Base-by-base conservation (phyloP, 2,888 invertebrate species). In the Conchocele bisecta region DNA sequence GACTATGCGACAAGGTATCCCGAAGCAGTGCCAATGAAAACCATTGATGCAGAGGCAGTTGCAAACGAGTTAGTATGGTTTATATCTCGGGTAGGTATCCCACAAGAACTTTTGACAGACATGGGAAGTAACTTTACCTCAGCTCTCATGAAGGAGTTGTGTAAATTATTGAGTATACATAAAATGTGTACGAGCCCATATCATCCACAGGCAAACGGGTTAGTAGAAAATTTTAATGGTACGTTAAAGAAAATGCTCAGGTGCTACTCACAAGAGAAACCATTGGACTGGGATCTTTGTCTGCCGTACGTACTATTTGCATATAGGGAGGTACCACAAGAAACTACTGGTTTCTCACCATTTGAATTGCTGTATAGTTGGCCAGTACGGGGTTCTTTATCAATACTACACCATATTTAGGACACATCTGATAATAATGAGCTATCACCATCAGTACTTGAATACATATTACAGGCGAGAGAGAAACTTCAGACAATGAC, bases 1-100 rank as follows among this genome's bases (percentile, higher is more conserved):
- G 50, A 50, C 29, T 50, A 50, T 50, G 50, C 28, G 11, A 50
- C 50, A 50, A 50, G 31, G 17, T 50, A 50, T 20, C 50, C 50
- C 17, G 28, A 50, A 15, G 50, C 28, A n/a, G n/a, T 50, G 4
- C 28, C 50, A 28, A 9, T 50, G 6, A 50, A 50, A 28, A 31
- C 50, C 5, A 50, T 50, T 28, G 50, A 50, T 2, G n/a, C 11
- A 11, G 37, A 35, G 37, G n/a, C 11, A 11, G 37, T 35, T 35
- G 37, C 37, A 11, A 35, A 29, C 31, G 50, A 28, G 6, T n/a
- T 50, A 20, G 31, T 50, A 9, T 15, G 31, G 9, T 31, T 17
- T 17, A 31, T 50, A 31, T 31, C 29, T 31, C 7, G 50, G 7
- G 50, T 50, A n/a, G 50, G 50, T 11, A 11, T 35, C 13, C 37